Conservation (phyloP, 2,888 invertebrate genomes). For the Thera britannica region DNA sequence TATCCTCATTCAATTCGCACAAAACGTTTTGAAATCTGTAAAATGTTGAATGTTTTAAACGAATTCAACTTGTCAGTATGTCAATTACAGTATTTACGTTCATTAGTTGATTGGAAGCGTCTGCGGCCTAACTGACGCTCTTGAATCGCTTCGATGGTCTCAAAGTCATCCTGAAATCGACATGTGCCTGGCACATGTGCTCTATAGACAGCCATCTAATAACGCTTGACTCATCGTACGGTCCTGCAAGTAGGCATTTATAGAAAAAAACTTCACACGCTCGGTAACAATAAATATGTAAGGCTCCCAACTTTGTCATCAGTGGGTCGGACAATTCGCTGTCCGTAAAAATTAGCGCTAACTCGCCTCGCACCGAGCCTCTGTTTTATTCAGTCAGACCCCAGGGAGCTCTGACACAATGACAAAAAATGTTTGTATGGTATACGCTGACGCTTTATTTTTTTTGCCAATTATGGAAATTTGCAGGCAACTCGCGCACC, state of each 20-base stretch:
- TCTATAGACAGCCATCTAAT: constrained; percentile 52
- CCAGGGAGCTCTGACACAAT: constrained; percentile 73
- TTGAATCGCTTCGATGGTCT: constrained; percentile 50
- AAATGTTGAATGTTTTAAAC: constrained; percentile 13
- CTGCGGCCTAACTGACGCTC: constrained; percentile 37
- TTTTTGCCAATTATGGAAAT: constrained; percentile 76
- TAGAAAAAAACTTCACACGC: constrained; percentile 15
- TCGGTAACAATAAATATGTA: constrained; percentile 23
- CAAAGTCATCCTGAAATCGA: constrained; percentile 57
- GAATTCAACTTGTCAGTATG: constrained; percentile 7
- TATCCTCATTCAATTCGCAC: constrained; percentile 10
- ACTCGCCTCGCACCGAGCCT: constrained; percentile 65
- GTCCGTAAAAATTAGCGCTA: constrained; percentile 70
- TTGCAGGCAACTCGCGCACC: constrained; percentile 62
- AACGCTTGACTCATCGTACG: constrained; percentile 47
- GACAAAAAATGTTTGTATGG: constrained; percentile 71
- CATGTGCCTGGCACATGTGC: constrained; percentile 64
- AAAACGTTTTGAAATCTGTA: constrained; percentile 10
- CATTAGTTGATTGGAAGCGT: constrained; percentile 47
- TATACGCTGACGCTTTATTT: constrained; percentile 65
- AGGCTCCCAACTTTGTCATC: constrained; percentile 57
- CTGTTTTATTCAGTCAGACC: constrained; percentile 79
- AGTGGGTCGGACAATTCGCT: constrained; percentile 60
- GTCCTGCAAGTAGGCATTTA: constrained; percentile 25
- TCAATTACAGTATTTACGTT: constrained; percentile 37